phyloP scores from a whole-genome alignment of 2,113 vertebrate species.

The Apodemus sylvaticus region DNA sequence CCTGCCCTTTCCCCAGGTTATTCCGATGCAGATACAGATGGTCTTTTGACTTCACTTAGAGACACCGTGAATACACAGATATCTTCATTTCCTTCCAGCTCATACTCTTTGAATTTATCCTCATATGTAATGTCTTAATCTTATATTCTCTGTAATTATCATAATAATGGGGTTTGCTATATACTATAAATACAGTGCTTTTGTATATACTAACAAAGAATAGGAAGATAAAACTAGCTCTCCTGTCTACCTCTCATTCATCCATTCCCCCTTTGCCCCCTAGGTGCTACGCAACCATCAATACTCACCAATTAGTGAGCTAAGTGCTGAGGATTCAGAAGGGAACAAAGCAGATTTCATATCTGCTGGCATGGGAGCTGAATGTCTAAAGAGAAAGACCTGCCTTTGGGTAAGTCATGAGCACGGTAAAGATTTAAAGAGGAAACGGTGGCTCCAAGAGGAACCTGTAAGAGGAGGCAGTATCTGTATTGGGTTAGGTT shows the following conservation, averaged over 20 bases:
- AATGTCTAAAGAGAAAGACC: background rate
- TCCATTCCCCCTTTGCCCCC: background rate
- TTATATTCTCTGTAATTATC: constrained; percentile 55
- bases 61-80: background rate
- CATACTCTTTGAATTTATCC: constrained; percentile 42
- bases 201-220: background rate
- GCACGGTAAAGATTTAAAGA: background rate
- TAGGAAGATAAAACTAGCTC: constrained; percentile 16
- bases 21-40: background rate
- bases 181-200: constrained; percentile 30
- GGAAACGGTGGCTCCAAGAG: background rate
- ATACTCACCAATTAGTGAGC: background rate
- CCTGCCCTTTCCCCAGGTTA: background rate
- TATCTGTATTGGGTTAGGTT: background rate
- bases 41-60: constrained; percentile 32
- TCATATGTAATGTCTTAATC: constrained; percentile 34
- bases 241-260: background rate
- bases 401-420: background rate
- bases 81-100: constrained; percentile 21
- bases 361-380: background rate
- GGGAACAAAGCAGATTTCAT: background rate
- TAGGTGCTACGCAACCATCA: background rate
- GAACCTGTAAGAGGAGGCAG: background rate
- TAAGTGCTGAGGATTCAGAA: background rate
- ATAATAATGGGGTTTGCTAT: constrained; percentile 36